A percentile compares a stretch with the other conserved stretches of the same genome.
Evolutionary conservation across 2,113 vertebrate genomes (phyloP).

Genomic region (Semicossyphus pulcher): DNA sequence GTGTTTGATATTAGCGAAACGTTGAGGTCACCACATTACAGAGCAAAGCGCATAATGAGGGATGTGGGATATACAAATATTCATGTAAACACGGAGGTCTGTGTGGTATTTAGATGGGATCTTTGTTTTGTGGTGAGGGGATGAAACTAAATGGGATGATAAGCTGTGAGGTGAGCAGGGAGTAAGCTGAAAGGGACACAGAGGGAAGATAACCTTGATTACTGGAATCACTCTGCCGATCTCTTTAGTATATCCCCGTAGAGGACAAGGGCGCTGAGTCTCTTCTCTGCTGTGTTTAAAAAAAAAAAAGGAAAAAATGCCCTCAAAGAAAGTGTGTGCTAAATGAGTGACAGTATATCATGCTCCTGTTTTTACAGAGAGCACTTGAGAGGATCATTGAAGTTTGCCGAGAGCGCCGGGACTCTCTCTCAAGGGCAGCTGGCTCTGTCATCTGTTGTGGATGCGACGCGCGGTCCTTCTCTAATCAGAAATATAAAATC

Average conservation of each 20-base stretch:
- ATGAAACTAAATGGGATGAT: conserved; percentile 42
- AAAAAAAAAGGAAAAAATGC: conserved; percentile 6
- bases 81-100: conserved; percentile 38
- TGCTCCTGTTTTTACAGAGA: conserved; percentile 53
- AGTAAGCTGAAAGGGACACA: conserved; percentile 43
- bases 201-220: conserved; percentile 62
- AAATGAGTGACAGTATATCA: conserved; percentile 64
- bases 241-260: conserved; percentile 36
- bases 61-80: conserved; percentile 30
- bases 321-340: conserved; percentile 39
- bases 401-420: conserved; percentile 52
- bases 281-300: conserved; percentile 12
- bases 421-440: conserved; percentile 60
- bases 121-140: conserved; percentile 40
- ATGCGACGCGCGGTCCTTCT: conserved; percentile 23
- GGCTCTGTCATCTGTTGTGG: conserved; percentile 37
- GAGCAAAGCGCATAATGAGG: conserved; percentile 18
- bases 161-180: conserved; percentile 35
- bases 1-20: background rate
- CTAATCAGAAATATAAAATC: conserved; percentile 65
- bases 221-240: conserved; percentile 57
- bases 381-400: conserved; percentile 63
- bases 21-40: conserved; percentile 17
- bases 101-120: conserved; percentile 30
- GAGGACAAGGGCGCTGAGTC: conserved; percentile 41